A percentile compares a stretch with the other conserved stretches of the same genome.
Evolutionary conservation across 1,140 invertebrate species (phyloP).

Genomic region (Hyles euphorbiae): DNA sequence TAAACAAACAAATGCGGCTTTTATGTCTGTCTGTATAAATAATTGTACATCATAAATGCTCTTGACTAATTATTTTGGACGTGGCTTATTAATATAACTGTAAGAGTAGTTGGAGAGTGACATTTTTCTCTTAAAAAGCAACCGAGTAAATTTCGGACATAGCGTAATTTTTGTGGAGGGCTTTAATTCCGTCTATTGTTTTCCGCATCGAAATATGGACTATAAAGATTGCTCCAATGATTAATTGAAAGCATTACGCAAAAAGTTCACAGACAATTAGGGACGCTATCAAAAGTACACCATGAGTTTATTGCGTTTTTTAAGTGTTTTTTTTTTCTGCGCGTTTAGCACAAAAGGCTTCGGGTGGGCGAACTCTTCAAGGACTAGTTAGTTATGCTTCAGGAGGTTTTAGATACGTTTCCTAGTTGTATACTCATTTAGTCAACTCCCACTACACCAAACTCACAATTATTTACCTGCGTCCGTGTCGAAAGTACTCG

Average conservation of each 20-base stretch:
- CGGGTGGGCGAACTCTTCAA: constrained; percentile 63
- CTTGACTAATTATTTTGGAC: constrained; percentile 18
- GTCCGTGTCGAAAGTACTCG: constrained; percentile 6
- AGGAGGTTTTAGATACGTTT: constrained; percentile 39
- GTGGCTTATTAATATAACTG: constrained; percentile 13
- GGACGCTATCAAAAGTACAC: constrained; percentile 40
- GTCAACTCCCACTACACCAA: too few relatives aligned
- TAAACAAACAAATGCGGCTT: constrained; percentile 43
- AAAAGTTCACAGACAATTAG: constrained; percentile 58
- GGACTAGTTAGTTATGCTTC: constrained; percentile 57
- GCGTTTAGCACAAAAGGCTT: constrained; percentile 44
- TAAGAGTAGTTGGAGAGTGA: constrained; percentile 10
- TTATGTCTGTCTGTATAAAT: constrained; percentile 40
- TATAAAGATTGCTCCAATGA: constrained; percentile 34
- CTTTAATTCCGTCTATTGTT: too few relatives aligned
- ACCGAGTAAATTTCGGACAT: neutral
- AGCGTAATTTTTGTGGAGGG: neutral
- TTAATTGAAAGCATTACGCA: constrained; percentile 39
- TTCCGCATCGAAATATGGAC: neutral
- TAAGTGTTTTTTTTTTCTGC: constrained; percentile 37
- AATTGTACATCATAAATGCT: constrained; percentile 28
- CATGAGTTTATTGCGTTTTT: constrained; percentile 41
- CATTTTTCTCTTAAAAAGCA: constrained; percentile 8
- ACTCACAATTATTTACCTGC: too few relatives aligned
- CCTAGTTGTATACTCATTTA: constrained; percentile 1